Evolutionary conservation across 2,888 invertebrate genomes (phyloP).

Genomic region (Luffia ferchaultella): DNA sequence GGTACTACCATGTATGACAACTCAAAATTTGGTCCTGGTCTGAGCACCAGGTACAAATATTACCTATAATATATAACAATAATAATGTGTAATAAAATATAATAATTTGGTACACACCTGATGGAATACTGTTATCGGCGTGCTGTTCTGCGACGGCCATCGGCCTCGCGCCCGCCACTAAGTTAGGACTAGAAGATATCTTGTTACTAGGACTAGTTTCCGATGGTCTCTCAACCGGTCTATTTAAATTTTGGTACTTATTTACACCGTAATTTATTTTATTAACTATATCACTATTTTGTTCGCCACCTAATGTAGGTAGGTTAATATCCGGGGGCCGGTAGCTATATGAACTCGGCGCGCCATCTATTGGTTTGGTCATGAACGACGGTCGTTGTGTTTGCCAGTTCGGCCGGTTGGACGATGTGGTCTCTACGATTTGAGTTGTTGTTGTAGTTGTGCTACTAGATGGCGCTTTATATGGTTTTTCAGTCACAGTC

Average conservation of each 20-base stretch:
- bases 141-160: conserved; percentile 58
- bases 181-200: conserved; percentile 66
- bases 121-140: conserved; percentile 51
- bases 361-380: conserved; percentile 63
- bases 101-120: too few species aligned
- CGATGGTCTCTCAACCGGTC: conserved; percentile 33
- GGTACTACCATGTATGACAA: too few species aligned
- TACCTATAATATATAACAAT: too few species aligned
- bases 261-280: conserved; percentile 63
- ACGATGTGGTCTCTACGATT: conserved; percentile 34
- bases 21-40: too few species aligned
- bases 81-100: too few species aligned
- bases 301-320: conserved; percentile 57
- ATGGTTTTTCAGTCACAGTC: conserved; percentile 40
- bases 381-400: conserved; percentile 59
- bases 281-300: conserved; percentile 65
- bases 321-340: conserved; percentile 55
- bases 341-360: conserved; percentile 44
- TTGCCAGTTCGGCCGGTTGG: conserved; percentile 42
- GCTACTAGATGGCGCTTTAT: conserved; percentile 46
- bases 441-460: conserved; percentile 28
- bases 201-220: conserved; percentile 66
- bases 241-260: conserved; percentile 58
- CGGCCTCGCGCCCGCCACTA: conserved; percentile 54
- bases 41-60: too few species aligned